Evolutionary conservation across 2,888 invertebrate species (phyloP).

Genomic region (Erpobdella octoculata): DNA sequence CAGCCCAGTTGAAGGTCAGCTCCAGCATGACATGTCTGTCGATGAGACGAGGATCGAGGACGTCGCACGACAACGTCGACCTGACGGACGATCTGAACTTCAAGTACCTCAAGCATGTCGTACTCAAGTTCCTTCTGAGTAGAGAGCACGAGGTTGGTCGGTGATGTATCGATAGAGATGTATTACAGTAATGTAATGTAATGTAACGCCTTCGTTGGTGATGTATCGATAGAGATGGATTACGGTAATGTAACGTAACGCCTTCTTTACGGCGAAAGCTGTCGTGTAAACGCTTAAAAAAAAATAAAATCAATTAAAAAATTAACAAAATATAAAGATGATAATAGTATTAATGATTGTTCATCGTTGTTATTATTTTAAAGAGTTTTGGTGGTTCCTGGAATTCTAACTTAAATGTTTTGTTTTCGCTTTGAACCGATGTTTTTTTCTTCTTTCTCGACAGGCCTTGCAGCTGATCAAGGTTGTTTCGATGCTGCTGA

Average conservation of each 20-base stretch:
- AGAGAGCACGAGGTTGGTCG: slow-evolving; percentile 64
- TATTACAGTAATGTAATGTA: too few species aligned
- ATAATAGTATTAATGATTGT: too few species aligned
- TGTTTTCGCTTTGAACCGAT: too few species aligned
- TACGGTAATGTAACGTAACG: too few species aligned
- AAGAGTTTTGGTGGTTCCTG: too few species aligned
- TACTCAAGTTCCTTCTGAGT: slow-evolving; percentile 82
- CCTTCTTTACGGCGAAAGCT: too few species aligned
- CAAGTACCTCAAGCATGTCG: slow-evolving; percentile 81
- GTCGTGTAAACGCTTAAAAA: too few species aligned
- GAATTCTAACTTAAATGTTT: too few species aligned
- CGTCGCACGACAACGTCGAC: slow-evolving; percentile 7
- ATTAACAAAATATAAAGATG: too few species aligned
- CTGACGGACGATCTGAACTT: slow-evolving; percentile 63
- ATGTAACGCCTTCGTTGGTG: too few species aligned
- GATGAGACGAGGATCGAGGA: neutral
- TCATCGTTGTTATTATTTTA: too few species aligned
- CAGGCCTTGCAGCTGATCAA: slow-evolving; percentile 81
- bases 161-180: neutral
- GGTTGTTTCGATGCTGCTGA: slow-evolving; percentile 74
- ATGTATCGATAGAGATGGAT: neutral
- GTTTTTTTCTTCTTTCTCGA: slow-evolving; percentile 43
- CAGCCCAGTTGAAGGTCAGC: neutral
- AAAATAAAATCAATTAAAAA: too few species aligned
- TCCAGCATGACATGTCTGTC: neutral